phyloP scores from a whole-genome alignment of 1,140 invertebrate genomes.

The Ylistrum balloti region DNA sequence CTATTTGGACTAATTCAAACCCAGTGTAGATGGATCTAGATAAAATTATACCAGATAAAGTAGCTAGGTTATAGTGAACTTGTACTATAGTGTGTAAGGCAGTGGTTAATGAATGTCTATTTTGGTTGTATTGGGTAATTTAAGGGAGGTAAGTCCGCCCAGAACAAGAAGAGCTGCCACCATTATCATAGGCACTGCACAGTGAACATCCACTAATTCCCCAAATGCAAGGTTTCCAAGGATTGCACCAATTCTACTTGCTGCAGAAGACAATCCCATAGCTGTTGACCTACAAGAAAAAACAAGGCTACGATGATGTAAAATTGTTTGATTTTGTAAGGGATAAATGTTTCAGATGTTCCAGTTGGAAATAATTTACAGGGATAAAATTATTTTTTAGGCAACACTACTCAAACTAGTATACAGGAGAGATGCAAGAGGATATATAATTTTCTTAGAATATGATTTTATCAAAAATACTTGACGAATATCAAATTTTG shows the following conservation, averaged over 20 bases:
- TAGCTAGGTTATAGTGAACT: too few species aligned
- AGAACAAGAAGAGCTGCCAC: constrained; percentile 81
- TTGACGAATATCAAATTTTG: too few species aligned
- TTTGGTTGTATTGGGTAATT: constrained; percentile 82
- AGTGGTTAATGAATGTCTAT: constrained; percentile 74
- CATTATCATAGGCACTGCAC: constrained; percentile 83
- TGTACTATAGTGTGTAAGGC: not conserved
- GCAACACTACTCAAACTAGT: too few species aligned
- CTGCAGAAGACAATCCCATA: constrained; percentile 82
- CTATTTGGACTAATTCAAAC: too few species aligned
- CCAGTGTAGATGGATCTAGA: too few species aligned
- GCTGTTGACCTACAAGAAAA: constrained; percentile 82
- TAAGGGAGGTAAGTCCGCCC: constrained; percentile 81
- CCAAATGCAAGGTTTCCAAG: constrained; percentile 83
- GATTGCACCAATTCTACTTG: constrained; percentile 83
- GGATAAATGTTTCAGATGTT: not conserved
- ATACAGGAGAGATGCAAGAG: too few species aligned
- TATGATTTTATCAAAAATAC: too few species aligned
- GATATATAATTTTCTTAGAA: too few species aligned
- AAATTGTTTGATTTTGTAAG: not conserved
- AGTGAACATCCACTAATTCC: constrained; percentile 81
- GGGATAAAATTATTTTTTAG: too few species aligned
- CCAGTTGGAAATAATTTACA: not conserved
- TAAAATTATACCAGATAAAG: too few species aligned
- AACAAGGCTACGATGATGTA: constrained; percentile 35